Conservation (phyloP, 2,113 vertebrate genomes). For the Scophthalmus maximus region DNA sequence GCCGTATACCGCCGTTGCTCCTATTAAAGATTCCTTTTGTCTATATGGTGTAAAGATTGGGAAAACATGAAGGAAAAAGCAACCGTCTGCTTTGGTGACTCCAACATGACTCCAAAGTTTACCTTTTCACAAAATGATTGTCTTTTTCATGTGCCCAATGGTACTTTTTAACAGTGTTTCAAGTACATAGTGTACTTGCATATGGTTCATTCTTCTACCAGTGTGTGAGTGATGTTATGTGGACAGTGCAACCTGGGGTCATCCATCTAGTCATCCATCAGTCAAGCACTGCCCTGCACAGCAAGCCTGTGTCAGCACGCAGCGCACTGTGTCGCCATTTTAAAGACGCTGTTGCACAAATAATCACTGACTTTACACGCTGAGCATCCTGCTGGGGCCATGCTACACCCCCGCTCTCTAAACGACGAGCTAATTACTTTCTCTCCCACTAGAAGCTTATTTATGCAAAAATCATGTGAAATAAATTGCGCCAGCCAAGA, state of each 20-base stretch:
- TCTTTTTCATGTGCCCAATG: too few species aligned
- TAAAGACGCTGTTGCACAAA: constrained; percentile 56
- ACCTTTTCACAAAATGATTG: too few species aligned
- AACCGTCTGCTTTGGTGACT: background rate
- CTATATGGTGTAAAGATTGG: too few species aligned
- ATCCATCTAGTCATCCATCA: constrained; percentile 40
- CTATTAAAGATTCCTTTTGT: constrained; percentile 14
- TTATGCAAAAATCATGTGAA: constrained; percentile 22
- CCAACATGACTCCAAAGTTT: too few species aligned
- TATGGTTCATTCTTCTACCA: background rate
- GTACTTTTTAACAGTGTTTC: too few species aligned
- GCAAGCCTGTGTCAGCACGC: constrained; percentile 47
- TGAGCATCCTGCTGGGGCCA: constrained; percentile 21
- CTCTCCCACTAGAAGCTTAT: constrained; percentile 25
- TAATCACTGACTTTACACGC: constrained; percentile 59
- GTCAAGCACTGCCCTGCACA: constrained; percentile 23
- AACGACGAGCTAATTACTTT: constrained; percentile 50
- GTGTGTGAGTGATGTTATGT: background rate
- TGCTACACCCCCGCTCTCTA: background rate
- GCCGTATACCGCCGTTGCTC: background rate
- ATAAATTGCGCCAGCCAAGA: constrained; percentile 13
- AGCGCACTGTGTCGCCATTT: constrained; percentile 23
- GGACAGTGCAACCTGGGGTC: constrained; percentile 9
- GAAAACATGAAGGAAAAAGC: background rate
- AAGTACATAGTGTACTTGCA: background rate